Conservation (phyloP, 2,113 vertebrate genomes). For the Poicephalus meyeri region DNA sequence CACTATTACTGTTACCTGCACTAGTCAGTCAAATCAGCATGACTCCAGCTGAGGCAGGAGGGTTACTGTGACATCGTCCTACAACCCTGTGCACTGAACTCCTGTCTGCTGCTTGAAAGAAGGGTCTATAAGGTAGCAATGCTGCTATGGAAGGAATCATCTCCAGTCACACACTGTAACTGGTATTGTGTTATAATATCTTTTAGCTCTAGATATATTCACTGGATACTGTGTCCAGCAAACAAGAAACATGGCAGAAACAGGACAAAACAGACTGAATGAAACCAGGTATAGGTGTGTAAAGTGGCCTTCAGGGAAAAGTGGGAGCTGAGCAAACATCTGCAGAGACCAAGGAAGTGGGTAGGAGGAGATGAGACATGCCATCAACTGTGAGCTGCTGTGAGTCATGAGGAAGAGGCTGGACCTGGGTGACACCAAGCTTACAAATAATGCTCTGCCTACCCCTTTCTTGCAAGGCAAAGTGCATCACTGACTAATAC, state of each 20-base stretch:
- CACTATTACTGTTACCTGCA: background rate
- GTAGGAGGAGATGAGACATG: slow-evolving; percentile 57
- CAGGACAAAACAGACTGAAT: background rate
- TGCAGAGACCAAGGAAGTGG: slow-evolving; percentile 38
- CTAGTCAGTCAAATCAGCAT: background rate
- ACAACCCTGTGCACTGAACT: background rate
- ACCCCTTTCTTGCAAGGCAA: slow-evolving; percentile 4
- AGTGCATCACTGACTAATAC: background rate
- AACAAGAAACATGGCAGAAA: background rate
- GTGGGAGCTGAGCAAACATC: slow-evolving; percentile 36
- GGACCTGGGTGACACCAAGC: slow-evolving; percentile 8
- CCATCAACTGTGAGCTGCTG: slow-evolving; percentile 21
- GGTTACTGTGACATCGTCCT: background rate
- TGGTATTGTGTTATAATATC: background rate
- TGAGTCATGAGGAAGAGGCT: slow-evolving; percentile 54
- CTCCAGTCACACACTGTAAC: background rate
- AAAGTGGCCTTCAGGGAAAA: slow-evolving; percentile 17
- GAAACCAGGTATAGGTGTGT: background rate
- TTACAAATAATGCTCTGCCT: slow-evolving; percentile 33
- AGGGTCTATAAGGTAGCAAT: background rate
- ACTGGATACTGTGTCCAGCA: background rate
- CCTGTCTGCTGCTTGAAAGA: background rate
- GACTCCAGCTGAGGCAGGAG: background rate
- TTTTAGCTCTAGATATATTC: background rate
- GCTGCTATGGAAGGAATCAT: background rate